A percentile compares a stretch with the other conserved stretches of the same genome.
Evolutionary conservation across 2,113 vertebrate genomes (phyloP).

Genomic region (Chlamydotis undulata): DNA sequence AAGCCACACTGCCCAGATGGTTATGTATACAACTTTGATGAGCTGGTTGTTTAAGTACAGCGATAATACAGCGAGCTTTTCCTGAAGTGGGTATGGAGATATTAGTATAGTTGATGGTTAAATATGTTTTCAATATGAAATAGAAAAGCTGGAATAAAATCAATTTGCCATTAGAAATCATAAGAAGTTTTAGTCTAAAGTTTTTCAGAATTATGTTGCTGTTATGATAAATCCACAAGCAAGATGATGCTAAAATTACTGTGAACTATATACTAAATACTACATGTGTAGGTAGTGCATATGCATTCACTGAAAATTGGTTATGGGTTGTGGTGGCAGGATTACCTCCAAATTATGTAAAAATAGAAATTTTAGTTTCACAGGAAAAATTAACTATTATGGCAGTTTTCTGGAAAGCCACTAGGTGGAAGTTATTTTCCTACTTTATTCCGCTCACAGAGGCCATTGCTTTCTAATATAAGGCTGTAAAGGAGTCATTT

Average conservation of each 20-base stretch:
- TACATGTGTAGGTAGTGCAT: not conserved
- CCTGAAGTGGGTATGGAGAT: conserved; percentile 24
- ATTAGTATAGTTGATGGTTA: conserved; percentile 19
- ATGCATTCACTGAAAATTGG: not conserved
- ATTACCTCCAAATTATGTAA: not conserved
- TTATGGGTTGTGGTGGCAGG: not conserved
- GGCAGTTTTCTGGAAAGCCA: conserved; percentile 53
- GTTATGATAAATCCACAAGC: not conserved
- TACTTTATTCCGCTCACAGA: not conserved
- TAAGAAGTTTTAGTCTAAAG: not conserved
- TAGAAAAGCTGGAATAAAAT: conserved; percentile 17
- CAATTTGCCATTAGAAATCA: not conserved
- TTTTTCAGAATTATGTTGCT: not conserved
- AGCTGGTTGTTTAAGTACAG: conserved; percentile 45
- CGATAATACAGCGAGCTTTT: conserved; percentile 29
- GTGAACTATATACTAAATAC: not conserved
- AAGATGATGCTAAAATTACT: not conserved
- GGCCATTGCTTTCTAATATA: not conserved
- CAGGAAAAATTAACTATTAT: not conserved
- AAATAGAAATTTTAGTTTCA: not conserved
- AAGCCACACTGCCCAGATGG: conserved; percentile 23
- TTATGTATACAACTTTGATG: conserved; percentile 50
- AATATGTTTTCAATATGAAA: conserved; percentile 28
- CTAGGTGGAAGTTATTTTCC: conserved; percentile 70
- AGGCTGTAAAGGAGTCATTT: not conserved